These are phyloP conservation scores for Drosophila nr. fundita DNA, from an alignment of 2,888 invertebrate genomes.

Conservation along the genomic window DNA sequence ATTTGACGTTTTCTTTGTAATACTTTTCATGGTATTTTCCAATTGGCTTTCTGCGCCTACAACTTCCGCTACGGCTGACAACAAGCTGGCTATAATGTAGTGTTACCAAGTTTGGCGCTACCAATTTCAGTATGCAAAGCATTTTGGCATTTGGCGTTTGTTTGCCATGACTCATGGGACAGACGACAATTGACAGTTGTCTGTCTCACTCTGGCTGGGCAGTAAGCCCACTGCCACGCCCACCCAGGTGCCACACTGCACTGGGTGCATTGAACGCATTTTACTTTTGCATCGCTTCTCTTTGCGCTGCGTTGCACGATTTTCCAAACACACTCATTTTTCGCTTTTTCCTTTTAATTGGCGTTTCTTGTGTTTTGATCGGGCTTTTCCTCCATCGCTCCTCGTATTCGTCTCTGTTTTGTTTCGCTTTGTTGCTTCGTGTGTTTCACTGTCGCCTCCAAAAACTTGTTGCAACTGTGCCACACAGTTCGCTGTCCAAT, in stretches of 20 bases:
- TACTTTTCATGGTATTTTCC: constrained; percentile 38
- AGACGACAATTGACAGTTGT: constrained; percentile 33
- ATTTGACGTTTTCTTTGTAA: constrained; percentile 17
- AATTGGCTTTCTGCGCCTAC: constrained; percentile 64
- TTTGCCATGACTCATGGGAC: constrained; percentile 49
- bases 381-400: constrained; percentile 45
- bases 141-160: constrained; percentile 37
- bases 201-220: not conserved
- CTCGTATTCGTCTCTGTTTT: not conserved
- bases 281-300: constrained; percentile 44
- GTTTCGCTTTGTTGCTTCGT: constrained; percentile 4
- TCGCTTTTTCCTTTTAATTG: constrained; percentile 73
- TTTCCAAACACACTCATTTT: constrained; percentile 60
- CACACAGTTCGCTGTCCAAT: constrained; percentile 46
- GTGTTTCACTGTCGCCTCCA: constrained; percentile 60
- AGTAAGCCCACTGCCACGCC: constrained; percentile 35
- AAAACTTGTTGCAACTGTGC: constrained; percentile 76
- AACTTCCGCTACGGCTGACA: constrained; percentile 62
- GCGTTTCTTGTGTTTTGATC: constrained; percentile 60
- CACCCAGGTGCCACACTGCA: constrained; percentile 7
- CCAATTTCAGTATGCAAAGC: constrained; percentile 41
- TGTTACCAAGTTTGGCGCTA: constrained; percentile 25
- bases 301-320: constrained; percentile 43
- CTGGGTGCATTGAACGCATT: constrained; percentile 74
- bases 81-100: constrained; percentile 17